Percentiles rank a stretch among this genome's conserved stretches.
Evolutionary conservation across 2,113 vertebrate species (phyloP).

Genomic region (Scomber japonicus): DNA sequence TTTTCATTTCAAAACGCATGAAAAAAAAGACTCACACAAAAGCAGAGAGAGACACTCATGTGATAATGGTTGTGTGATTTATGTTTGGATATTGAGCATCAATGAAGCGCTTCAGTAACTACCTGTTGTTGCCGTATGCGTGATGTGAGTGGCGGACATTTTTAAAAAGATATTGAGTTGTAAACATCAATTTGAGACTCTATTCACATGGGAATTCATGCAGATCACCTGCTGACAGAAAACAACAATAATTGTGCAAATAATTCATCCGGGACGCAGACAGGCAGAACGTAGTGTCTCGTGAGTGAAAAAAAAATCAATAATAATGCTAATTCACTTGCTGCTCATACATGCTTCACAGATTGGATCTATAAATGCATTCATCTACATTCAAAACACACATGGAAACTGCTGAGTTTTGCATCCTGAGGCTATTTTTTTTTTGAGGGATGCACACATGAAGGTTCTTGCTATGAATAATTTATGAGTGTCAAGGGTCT

Average conservation of each 20-base stretch:
- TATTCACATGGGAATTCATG: conserved; percentile 10
- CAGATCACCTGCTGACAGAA: conserved; percentile 16
- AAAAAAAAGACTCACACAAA: not conserved
- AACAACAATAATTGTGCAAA: conserved; percentile 43
- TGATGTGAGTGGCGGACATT: not conserved
- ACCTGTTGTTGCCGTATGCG: not conserved
- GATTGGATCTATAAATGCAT: conserved; percentile 45
- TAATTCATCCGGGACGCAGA: conserved; percentile 6
- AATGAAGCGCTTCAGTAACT: not conserved
- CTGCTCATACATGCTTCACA: not conserved
- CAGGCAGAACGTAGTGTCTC: not conserved
- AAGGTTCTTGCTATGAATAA: conserved; percentile 22
- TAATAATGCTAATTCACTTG: conserved; percentile 21
- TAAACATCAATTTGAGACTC: conserved; percentile 16
- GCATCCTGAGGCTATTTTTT: not conserved
- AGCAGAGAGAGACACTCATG: not conserved
- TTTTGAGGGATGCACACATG: not conserved
- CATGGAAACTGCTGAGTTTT: conserved; percentile 26
- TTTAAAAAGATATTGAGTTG: conserved; percentile 9
- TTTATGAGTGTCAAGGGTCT: not conserved
- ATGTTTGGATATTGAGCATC: not conserved
- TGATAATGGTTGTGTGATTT: not conserved
- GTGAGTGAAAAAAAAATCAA: conserved; percentile 3
- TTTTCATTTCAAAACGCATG: too few species aligned
- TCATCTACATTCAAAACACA: conserved; percentile 27